These are phyloP conservation scores for Dipodomys stephensi DNA, from an alignment of 2,113 vertebrate genomes.

Conservation along the genomic window DNA sequence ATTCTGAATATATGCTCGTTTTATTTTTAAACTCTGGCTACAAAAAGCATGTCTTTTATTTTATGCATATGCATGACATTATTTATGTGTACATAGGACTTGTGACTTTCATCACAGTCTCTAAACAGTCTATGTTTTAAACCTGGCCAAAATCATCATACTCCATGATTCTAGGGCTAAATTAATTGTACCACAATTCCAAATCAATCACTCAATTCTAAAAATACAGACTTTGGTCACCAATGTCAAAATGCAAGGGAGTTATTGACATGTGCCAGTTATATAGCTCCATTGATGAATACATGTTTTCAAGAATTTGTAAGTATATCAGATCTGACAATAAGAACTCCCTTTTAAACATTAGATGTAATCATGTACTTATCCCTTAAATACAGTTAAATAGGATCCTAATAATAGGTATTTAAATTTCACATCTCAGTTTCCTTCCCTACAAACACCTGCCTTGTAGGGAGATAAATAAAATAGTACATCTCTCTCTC, in stretches of 20 bases:
- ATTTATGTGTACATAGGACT: not conserved
- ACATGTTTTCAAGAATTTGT: not conserved
- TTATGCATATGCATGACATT: not conserved
- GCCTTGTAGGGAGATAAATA: not conserved
- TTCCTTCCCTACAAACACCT: slow-evolving; percentile 25
- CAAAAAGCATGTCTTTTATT: not conserved
- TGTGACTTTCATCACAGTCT: not conserved
- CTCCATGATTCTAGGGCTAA: not conserved
- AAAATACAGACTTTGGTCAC: not conserved
- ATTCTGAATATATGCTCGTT: not conserved
- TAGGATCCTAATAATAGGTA: not conserved
- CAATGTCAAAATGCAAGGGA: not conserved
- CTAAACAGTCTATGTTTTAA: not conserved
- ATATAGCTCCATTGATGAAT: not conserved
- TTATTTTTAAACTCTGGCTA: not conserved
- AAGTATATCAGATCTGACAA: not conserved
- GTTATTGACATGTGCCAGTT: not conserved
- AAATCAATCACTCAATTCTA: not conserved
- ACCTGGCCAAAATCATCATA: not conserved
- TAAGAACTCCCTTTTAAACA: not conserved
- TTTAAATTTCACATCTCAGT: slow-evolving; percentile 47
- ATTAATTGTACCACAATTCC: not conserved
- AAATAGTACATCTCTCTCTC: slow-evolving; percentile 4
- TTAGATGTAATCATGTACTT: not conserved
- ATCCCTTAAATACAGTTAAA: not conserved